Base-by-base conservation (phyloP, 2,888 invertebrate genomes). In the Nomada ruficornis region DNA sequence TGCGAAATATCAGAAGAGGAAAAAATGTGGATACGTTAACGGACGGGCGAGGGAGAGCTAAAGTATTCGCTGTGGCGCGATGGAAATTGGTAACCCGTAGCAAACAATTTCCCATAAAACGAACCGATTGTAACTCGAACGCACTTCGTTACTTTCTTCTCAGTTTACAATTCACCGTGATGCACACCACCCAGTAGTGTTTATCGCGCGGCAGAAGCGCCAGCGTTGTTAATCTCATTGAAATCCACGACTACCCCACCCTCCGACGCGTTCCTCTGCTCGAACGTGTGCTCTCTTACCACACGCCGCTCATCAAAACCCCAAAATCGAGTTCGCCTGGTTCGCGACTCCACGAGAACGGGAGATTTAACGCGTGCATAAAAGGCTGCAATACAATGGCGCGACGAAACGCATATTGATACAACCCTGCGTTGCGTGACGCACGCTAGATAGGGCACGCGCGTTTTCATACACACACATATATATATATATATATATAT, bases 361-460 rank as follows among this genome's bases (percentile, higher is more conserved):
- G 47, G 10, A 15, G 20, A 3, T 44, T 11, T 42, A 60, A 47
- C 69, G 26, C 10, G 18, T 9, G n/a, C 18, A 23, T 71, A 71
- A 76, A 77, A 64, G 65, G 29, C 15, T 57, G 23, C 7, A 15
- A 5, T 7, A 60, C 62, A 62, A 67, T 55, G 15, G 47, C 73
- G 47, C 18, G 29, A 54, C 64, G 70, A 76, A 65, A 76, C 10
- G 57, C 63, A 50, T 72, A 81, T 76, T 63, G 57, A 72, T 62
- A 64, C 26, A 65, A 20, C 20, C 20, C 50, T 1, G 42, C 23
- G 65, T 57, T 29, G 77, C 68, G 54, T 68, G 81, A 76, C 70
- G 64, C 36, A 13, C 23, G 13, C 36, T 26, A 59, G 68, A 73
- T 55, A 72, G 60, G 50, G 81, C 59, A 64, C 59, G 71, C 74